Evolutionary conservation across 2,888 invertebrate species (phyloP), one percentile per base, ranked within the genome.

Genomic region (Mythimna lalbum): DNA sequence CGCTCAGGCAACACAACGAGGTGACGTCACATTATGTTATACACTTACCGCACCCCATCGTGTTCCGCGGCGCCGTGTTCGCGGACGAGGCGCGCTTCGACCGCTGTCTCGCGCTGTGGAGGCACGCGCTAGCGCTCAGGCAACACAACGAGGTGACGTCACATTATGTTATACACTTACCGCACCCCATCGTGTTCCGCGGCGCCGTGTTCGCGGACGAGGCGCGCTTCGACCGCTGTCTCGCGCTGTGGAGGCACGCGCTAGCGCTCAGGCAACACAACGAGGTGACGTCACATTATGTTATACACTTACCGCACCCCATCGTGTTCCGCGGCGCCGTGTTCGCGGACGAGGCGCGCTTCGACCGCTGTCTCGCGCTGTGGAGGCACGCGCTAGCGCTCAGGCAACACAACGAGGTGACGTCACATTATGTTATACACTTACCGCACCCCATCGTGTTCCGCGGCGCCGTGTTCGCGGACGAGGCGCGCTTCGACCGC

Each of bases 241-340:
- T 98, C 73, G 97, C 97, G 80, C 95, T 99, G 14, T 99, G 99
- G 99, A 94, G 98, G 82, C 98, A 98, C 92, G 99, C 99, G 19
- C 96, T 99, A 60, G 95, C 97, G 81, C 93, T 99, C 33, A 36
- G 39, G 36, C 36, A 67, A 21, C 53, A 55, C 33, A 61, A 61
- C 55, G 62, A 61, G 61, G 55, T 39, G 57, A 56, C 31, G 56
- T 33, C 56, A 56, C 56, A 33, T 56, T 27, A 31, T 33, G 60
- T 47, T 47, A 60, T 23, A 27, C 23, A 19, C 23, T 23, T 23
- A n/a, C 31, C 97, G 97, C 19, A 98, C 98, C 97, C 97, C 17
- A 98, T 98, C 94, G 96, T 99, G 59, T 56, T 79, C 98, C 98
- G 23, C 19, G 31, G 31, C 55, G 31, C 31, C 27, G 31, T 31